These are phyloP conservation scores for Lamproptera curius DNA, from an alignment of 2,888 invertebrate species.

Conservation along the genomic window DNA sequence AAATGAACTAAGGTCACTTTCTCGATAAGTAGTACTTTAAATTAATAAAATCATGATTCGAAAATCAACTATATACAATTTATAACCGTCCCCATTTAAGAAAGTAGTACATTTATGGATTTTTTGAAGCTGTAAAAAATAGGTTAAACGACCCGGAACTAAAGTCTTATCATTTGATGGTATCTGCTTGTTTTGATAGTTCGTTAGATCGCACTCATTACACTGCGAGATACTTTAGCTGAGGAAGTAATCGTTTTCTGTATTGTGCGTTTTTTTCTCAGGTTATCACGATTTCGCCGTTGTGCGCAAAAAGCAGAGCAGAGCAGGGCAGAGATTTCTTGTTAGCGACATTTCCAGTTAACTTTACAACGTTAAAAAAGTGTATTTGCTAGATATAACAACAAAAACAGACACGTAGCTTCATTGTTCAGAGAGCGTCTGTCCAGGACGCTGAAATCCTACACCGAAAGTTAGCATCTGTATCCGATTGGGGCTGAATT, in stretches of 20 bases:
- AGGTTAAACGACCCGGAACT: constrained; percentile 58
- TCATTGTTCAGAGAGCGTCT: neutral
- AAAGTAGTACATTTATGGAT: too few species aligned
- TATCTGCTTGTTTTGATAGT: neutral
- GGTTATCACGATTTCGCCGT: constrained; percentile 35
- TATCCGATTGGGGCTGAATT: neutral
- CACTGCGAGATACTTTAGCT: constrained; percentile 6
- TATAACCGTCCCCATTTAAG: too few species aligned
- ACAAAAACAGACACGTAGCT: neutral
- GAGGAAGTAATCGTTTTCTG: constrained; percentile 53
- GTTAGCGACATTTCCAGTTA: constrained; percentile 11
- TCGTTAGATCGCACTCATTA: neutral
- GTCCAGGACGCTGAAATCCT: neutral
- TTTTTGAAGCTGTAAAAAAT: constrained; percentile 30
- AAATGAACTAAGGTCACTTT: too few species aligned
- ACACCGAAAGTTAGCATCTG: constrained; percentile 5
- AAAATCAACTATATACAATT: too few species aligned
- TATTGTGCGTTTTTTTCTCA: constrained; percentile 54
- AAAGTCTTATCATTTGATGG: constrained; percentile 34
- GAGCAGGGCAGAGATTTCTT: constrained; percentile 21
- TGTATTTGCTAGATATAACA: neutral
- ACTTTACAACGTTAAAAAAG: constrained; percentile 1
- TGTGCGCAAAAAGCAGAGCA: constrained; percentile 24
- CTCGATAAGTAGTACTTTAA: too few species aligned
- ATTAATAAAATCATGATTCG: too few species aligned